Evolutionary conservation across 2,113 vertebrate genomes (phyloP), one percentile per base, ranked within the genome.

Genomic region (Nothobranchius furzeri): DNA sequence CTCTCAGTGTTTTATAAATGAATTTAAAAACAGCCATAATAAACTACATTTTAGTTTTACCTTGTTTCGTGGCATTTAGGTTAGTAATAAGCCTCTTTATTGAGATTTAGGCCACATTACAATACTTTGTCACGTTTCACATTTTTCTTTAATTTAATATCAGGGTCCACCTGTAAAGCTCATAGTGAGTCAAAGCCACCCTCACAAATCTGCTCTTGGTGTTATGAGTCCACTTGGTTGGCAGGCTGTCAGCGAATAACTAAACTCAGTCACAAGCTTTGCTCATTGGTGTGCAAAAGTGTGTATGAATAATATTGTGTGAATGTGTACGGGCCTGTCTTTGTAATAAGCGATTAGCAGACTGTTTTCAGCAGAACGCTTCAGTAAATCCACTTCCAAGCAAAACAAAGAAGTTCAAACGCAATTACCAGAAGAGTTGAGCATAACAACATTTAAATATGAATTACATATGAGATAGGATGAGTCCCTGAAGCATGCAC

Each of bases 401-500:
- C 80, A 78, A 74, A 85, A 79, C 83, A 73, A 84, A 80, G 77
- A 88, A 88, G 60, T 83, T 78, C 78, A 86, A 84, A 88, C 82
- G 78, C 87, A 88, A 86, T 88, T 88, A 89, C 70, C 57, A 85
- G 55, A 78, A 70, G 79, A 74, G 72, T 73, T 69, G 62, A 76
- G 72, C 71, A 76, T 70, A 76, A 86, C 72, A 87, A 83, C 76
- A 84, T 89, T 83, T 85, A 89, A 86, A 87, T 89, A 84, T 86
- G 87, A 88, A 87, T 85, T 72, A 86, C 72, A 74, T 72, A 68
- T 67, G 80, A 73, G 74, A 71, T 68, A 50, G 47, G 7, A 67
- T 15, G 6, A 54, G 51, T 75, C 79, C 71, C 74, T 40, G 60
- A 82, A 84, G 82, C 81, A 35, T 68, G 63, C 68, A 62, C 35